Percentiles rank a stretch among this genome's conserved stretches.
phyloP scores from a whole-genome alignment of 2,797 vertebrate species.

The Dryobates pubescens region DNA sequence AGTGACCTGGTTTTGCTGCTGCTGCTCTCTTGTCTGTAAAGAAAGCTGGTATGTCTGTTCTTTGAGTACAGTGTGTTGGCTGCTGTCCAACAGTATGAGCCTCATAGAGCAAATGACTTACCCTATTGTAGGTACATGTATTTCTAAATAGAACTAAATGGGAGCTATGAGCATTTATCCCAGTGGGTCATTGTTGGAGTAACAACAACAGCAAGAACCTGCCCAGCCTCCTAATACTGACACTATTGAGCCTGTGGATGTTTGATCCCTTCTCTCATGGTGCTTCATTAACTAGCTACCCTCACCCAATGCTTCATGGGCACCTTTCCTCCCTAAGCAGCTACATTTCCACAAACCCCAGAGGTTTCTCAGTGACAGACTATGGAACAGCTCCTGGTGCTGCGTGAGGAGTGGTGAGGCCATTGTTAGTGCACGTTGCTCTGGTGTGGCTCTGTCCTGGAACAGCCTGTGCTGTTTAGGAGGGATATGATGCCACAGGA shows the following conservation, averaged over 20 bases:
- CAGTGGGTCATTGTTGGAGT: background rate
- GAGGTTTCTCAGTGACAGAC: background rate
- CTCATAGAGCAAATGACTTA: background rate
- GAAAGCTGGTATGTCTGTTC: background rate
- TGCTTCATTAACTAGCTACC: background rate
- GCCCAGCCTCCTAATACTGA: background rate
- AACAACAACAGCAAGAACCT: background rate
- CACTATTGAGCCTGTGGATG: background rate
- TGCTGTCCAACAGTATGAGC: background rate
- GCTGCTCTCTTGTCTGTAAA: background rate
- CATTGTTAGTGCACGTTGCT: background rate
- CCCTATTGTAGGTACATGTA: background rate
- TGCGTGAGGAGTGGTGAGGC: background rate
- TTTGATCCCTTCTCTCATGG: background rate
- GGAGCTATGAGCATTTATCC: background rate
- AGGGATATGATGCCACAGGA: background rate
- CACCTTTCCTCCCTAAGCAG: background rate
- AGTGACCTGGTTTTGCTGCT: background rate
- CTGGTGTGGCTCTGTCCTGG: background rate
- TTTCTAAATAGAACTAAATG: background rate
- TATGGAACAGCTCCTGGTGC: background rate
- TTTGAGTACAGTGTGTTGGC: background rate
- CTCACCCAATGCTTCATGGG: background rate
- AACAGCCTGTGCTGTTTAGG: background rate
- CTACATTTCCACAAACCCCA: background rate